Evolutionary conservation across 2,797 vertebrate species (phyloP).

Genomic region (Kryptolebias ocellatus): DNA sequence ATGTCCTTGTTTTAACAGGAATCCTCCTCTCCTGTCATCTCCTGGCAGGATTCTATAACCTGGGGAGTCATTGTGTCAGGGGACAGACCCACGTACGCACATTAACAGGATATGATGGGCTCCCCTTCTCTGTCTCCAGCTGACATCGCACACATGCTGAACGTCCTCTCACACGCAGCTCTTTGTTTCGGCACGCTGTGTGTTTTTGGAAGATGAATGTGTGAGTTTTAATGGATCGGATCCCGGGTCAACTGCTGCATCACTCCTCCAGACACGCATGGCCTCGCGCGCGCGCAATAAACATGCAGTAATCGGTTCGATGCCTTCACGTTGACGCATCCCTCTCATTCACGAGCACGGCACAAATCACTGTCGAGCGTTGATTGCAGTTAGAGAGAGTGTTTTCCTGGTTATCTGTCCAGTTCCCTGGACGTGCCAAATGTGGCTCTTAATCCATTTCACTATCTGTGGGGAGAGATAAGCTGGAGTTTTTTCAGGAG

Average conservation of each 20-base stretch:
- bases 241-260: slow-evolving; percentile 76
- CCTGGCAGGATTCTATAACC: slow-evolving; percentile 58
- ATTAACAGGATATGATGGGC: slow-evolving; percentile 76
- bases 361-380: slow-evolving; percentile 69
- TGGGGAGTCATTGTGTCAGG: slow-evolving; percentile 65
- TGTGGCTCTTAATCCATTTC: slow-evolving; percentile 84
- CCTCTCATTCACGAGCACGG: slow-evolving; percentile 30
- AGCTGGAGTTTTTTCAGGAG: slow-evolving; percentile 78
- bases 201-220: slow-evolving; percentile 77
- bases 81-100: slow-evolving; percentile 67
- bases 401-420: slow-evolving; percentile 82
- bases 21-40: slow-evolving; percentile 45
- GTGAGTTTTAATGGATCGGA: slow-evolving; percentile 72
- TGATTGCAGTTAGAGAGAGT: slow-evolving; percentile 77
- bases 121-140: slow-evolving; percentile 75
- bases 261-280: slow-evolving; percentile 68
- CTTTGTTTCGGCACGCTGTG: slow-evolving; percentile 70
- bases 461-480: slow-evolving; percentile 84
- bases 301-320: slow-evolving; percentile 49
- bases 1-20: slow-evolving; percentile 28
- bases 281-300: slow-evolving; percentile 13
- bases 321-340: slow-evolving; percentile 54
- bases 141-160: slow-evolving; percentile 81
- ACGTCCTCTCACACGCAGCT: slow-evolving; percentile 69
- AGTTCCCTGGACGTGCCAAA: slow-evolving; percentile 78